Evolutionary conservation across 92 coral and sea anemone genomes (phyloP), one percentile per base, ranked within the genome.

Genomic region (Diadumene lineata): DNA sequence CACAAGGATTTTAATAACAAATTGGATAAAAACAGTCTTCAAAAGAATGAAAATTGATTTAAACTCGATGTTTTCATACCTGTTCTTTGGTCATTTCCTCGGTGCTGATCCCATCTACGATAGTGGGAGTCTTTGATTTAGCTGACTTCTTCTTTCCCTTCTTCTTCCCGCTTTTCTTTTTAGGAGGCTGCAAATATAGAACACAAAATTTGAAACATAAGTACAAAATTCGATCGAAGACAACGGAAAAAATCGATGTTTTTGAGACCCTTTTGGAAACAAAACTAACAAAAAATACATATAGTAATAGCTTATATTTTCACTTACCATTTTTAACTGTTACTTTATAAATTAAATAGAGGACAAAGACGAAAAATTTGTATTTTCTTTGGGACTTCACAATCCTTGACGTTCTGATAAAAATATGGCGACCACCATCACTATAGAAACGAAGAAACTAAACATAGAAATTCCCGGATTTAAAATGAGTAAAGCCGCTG

Each of bases 11-110:
- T n/a, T n/a, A n/a, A n/a, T n/a, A n/a, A n/a, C n/a, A n/a, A n/a
- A n/a, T n/a, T n/a, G n/a, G n/a, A n/a, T n/a, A n/a, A n/a, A n/a
- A n/a, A n/a, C n/a, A n/a, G n/a, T n/a, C 48, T 4, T 13, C 48
- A 38, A 56, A 32, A 27, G 1, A n/a, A 66, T 22, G 21, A 11
- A 31, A 24, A 2, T 26, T 22, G 34, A 32, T 61, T 24, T 6
- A 44, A 62, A 26, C 53, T 38, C 33, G 51, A 38, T n/a, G n/a
- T n/a, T n/a, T 29, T 34, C 76, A 32, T 31, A 91, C 97, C 85
- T 94, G 98, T 74, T 94, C 98, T 56, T 94, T 94, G 56, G 90
- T 78, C 98, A 94, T 94, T 58, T 94, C 98, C 65, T 94, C 98
- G 18, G 98, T 94, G 53, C 97, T 94, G 19, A 94, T 94, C 16